phyloP scores from a whole-genome alignment of 2,888 invertebrate species.

The Orgyia antiqua region DNA sequence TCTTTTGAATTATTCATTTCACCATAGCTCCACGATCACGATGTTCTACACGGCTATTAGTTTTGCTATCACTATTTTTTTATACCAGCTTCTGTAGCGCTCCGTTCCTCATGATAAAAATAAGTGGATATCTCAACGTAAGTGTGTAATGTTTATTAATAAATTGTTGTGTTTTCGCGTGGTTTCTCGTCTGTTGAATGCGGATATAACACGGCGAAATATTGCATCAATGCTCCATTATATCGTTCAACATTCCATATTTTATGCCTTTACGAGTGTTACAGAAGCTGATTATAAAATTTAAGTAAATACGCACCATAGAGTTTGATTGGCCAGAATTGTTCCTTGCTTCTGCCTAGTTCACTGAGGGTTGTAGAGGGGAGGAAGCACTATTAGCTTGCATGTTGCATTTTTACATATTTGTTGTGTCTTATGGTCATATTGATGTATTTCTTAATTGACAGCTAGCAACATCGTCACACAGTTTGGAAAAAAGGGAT shows the following conservation, averaged over 20 bases:
- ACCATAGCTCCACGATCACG: slow-evolving; percentile 52
- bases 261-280: too few relatives aligned
- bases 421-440: neutral
- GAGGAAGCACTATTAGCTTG: slow-evolving; percentile 4
- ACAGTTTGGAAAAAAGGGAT: slow-evolving; percentile 91
- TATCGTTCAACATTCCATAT: too few relatives aligned
- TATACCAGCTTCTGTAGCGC: slow-evolving; percentile 20
- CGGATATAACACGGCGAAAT: neutral
- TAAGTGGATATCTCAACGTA: slow-evolving; percentile 23
- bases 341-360: slow-evolving; percentile 5
- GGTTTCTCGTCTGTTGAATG: neutral
- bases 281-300: slow-evolving; percentile 2
- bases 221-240: neutral
- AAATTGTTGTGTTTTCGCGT: slow-evolving; percentile 10
- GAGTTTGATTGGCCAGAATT: neutral
- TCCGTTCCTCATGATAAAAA: slow-evolving; percentile 29
- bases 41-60: slow-evolving; percentile 28
- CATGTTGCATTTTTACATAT: slow-evolving; percentile 3
- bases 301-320: slow-evolving; percentile 3
- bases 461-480: slow-evolving; percentile 73
- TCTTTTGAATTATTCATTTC: slow-evolving; percentile 56
- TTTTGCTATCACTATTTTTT: slow-evolving; percentile 22
- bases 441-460: slow-evolving; percentile 16
- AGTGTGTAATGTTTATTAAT: slow-evolving; percentile 24
- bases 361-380: slow-evolving; percentile 3